These are phyloP conservation scores for Embiotoca jacksoni DNA, from an alignment of 2,113 vertebrate species.

Conservation along the genomic window DNA sequence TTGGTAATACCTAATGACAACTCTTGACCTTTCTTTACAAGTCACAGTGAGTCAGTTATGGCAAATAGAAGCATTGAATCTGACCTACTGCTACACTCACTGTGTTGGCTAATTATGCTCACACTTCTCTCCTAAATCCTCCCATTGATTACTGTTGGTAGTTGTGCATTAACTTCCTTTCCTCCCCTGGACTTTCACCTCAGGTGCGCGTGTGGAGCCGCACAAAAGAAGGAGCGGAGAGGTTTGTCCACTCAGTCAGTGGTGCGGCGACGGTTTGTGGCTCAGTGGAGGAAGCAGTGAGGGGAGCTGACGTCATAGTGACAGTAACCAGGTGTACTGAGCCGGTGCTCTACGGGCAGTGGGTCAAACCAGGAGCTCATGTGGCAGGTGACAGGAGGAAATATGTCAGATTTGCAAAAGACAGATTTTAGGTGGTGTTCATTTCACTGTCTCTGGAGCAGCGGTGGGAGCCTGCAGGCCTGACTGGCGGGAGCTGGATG, in stretches of 20 bases:
- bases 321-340: constrained; percentile 91
- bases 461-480: constrained; percentile 94
- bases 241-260: constrained; percentile 78
- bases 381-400: constrained; percentile 88
- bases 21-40: too few relatives aligned
- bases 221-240: constrained; percentile 79
- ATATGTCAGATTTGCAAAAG: too few relatives aligned
- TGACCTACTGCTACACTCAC: too few relatives aligned
- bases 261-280: constrained; percentile 84
- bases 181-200: not conserved
- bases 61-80: too few relatives aligned
- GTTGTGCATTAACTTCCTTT: not conserved
- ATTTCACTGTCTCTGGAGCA: constrained; percentile 57
- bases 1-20: too few relatives aligned
- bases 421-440: too few relatives aligned
- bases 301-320: constrained; percentile 91
- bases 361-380: constrained; percentile 96
- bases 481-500: constrained; percentile 93
- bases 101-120: too few relatives aligned
- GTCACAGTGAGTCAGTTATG: too few relatives aligned
- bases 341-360: constrained; percentile 90
- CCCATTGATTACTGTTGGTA: not conserved
- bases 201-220: constrained; percentile 94
- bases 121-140: too few relatives aligned
- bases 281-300: constrained; percentile 89